Conservation (phyloP, 2,888 invertebrate genomes). For the Hirtodrosophila confusa region DNA sequence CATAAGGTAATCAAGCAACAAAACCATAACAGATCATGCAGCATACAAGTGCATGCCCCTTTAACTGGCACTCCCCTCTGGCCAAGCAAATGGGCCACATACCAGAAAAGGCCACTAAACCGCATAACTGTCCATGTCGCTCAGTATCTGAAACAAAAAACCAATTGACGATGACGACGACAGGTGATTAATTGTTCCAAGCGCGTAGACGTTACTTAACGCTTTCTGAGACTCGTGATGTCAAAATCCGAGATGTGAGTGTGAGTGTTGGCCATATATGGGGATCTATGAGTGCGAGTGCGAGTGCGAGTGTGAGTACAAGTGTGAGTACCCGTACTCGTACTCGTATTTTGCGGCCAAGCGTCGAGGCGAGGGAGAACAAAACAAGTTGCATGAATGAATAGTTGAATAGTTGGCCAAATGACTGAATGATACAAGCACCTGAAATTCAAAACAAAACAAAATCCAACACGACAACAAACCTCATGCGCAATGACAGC, state of each 20-base stretch:
- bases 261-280: slow-evolving; percentile 46
- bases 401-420: slow-evolving; percentile 73
- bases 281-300: slow-evolving; percentile 40
- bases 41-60: slow-evolving; percentile 45
- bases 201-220: slow-evolving; percentile 79
- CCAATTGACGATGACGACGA: slow-evolving; percentile 67
- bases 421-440: slow-evolving; percentile 76
- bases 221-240: slow-evolving; percentile 59
- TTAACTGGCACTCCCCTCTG: slow-evolving; percentile 33
- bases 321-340: not conserved
- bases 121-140: slow-evolving; percentile 65
- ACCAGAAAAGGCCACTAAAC: slow-evolving; percentile 76
- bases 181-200: slow-evolving; percentile 80
- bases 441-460: slow-evolving; percentile 79
- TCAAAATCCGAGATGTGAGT: slow-evolving; percentile 57
- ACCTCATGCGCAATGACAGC: slow-evolving; percentile 79
- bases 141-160: slow-evolving; percentile 54
- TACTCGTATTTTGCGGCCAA: slow-evolving; percentile 39
- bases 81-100: slow-evolving; percentile 37
- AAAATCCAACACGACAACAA: slow-evolving; percentile 60
- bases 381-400: slow-evolving; percentile 74
- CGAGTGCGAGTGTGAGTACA: slow-evolving; percentile 14
- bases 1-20: slow-evolving; percentile 62
- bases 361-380: slow-evolving; percentile 60
- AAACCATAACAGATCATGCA: slow-evolving; percentile 60